Evolutionary conservation across 2,888 invertebrate species (phyloP).

Genomic region (Cylloceria caligata): DNA sequence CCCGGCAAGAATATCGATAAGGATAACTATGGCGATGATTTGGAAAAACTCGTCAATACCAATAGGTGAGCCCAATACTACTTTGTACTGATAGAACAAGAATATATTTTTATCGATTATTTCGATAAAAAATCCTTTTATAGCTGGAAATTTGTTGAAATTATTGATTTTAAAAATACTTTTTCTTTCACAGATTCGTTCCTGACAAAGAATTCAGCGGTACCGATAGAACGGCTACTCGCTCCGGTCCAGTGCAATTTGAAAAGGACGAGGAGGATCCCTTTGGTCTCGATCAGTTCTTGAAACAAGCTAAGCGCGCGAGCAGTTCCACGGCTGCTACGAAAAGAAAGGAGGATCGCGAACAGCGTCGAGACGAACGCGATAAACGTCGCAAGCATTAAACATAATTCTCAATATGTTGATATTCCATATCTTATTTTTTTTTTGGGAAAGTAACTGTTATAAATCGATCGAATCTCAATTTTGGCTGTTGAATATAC

Average conservation of each 20-base stretch:
- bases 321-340: slow-evolving; percentile 86
- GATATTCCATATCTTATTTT: background rate
- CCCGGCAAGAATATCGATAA: slow-evolving; percentile 95
- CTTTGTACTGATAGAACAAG: too few species aligned
- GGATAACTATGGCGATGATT: slow-evolving; percentile 95
- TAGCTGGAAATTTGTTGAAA: too few species aligned
- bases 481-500: too few species aligned
- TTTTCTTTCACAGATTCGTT: slow-evolving; percentile 92
- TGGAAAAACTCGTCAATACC: slow-evolving; percentile 95
- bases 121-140: background rate
- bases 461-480: background rate
- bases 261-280: slow-evolving; percentile 96
- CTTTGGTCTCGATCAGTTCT: slow-evolving; percentile 99
- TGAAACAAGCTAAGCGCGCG: slow-evolving; percentile 97
- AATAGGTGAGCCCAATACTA: slow-evolving; percentile 90
- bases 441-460: slow-evolving; percentile 1
- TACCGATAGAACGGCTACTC: slow-evolving; percentile 90
- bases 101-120: too few species aligned
- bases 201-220: slow-evolving; percentile 99
- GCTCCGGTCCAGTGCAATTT: slow-evolving; percentile 98
- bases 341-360: slow-evolving; percentile 87
- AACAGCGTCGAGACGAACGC: slow-evolving; percentile 80
- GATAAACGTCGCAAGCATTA: slow-evolving; percentile 78
- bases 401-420: background rate
- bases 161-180: too few species aligned